These are phyloP conservation scores for Sminthurinus signatus DNA, from an alignment of 1,140 invertebrate species.

Conservation along the genomic window DNA sequence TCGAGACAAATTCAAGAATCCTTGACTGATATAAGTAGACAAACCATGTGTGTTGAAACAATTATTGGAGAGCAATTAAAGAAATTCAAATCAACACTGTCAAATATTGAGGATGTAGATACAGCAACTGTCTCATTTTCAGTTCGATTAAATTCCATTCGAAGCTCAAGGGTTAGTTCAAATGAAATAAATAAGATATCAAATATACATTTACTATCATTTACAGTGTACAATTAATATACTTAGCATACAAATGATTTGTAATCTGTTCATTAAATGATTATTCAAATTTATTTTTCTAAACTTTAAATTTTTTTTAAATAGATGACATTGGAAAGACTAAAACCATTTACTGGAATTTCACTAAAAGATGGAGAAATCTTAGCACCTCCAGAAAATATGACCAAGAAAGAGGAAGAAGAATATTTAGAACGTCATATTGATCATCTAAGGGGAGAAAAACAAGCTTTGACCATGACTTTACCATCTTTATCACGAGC, in stretches of 20 bases:
- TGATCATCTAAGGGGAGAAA: slow-evolving; percentile 52
- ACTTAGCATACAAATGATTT: too few relatives aligned
- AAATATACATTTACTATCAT: too few relatives aligned
- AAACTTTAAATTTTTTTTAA: neutral
- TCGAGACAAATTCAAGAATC: slow-evolving; percentile 65
- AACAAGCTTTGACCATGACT: slow-evolving; percentile 69
- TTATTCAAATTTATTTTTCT: slow-evolving; percentile 1
- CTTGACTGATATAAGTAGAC: slow-evolving; percentile 59
- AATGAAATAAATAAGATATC: too few relatives aligned
- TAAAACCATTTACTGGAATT: slow-evolving; percentile 22
- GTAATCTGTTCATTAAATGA: slow-evolving; percentile 4
- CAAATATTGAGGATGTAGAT: slow-evolving; percentile 82
- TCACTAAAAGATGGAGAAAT: slow-evolving; percentile 30
- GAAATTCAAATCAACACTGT: slow-evolving; percentile 64
- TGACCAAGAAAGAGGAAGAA: slow-evolving; percentile 41
- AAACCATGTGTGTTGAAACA: slow-evolving; percentile 78
- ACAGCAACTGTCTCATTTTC: slow-evolving; percentile 69
- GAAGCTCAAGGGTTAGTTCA: slow-evolving; percentile 59
- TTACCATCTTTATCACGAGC: slow-evolving; percentile 68
- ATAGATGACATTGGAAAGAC: slow-evolving; percentile 29
- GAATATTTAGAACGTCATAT: slow-evolving; percentile 36
- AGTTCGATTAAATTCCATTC: slow-evolving; percentile 62
- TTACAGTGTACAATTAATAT: too few relatives aligned
- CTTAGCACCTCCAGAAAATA: slow-evolving; percentile 25
- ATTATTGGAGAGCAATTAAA: slow-evolving; percentile 57